Evolutionary conservation across 2,113 vertebrate genomes (phyloP).

Genomic region (Stercorarius parasiticus): DNA sequence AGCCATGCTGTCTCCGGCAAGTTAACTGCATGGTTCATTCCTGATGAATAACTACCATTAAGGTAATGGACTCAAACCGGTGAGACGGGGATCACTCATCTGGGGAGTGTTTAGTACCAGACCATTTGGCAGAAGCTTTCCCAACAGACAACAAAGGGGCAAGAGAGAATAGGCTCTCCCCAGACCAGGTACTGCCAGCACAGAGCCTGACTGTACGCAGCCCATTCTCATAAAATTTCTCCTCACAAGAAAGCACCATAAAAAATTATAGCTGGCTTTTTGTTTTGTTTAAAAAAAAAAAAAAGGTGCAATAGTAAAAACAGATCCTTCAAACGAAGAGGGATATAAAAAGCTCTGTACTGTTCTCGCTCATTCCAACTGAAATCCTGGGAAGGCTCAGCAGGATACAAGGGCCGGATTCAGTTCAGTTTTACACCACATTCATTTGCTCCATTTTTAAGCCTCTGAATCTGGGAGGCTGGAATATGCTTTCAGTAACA

Average conservation of each 20-base stretch:
- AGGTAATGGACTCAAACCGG: slow-evolving; percentile 28
- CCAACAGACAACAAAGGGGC: background rate
- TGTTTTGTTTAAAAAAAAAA: background rate
- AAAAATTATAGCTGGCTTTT: background rate
- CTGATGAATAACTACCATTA: slow-evolving; percentile 46
- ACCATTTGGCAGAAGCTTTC: background rate
- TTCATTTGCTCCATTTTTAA: background rate
- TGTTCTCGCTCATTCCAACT: background rate
- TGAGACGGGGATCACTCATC: background rate
- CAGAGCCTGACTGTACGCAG: background rate
- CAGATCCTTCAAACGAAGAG: background rate
- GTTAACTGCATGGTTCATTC: slow-evolving; percentile 42
- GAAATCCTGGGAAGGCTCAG: background rate
- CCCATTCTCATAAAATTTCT: background rate
- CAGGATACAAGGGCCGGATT: background rate
- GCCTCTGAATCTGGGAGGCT: background rate
- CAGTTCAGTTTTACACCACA: background rate
- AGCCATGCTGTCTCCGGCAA: background rate
- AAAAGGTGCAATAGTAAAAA: background rate
- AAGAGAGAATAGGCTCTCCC: background rate
- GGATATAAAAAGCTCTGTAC: background rate
- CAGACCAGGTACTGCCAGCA: background rate
- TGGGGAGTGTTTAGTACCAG: background rate
- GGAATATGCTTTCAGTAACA: background rate
- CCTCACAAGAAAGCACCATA: background rate